phyloP scores from a whole-genome alignment of 1,140 invertebrate species.

The Augochlora pura region DNA sequence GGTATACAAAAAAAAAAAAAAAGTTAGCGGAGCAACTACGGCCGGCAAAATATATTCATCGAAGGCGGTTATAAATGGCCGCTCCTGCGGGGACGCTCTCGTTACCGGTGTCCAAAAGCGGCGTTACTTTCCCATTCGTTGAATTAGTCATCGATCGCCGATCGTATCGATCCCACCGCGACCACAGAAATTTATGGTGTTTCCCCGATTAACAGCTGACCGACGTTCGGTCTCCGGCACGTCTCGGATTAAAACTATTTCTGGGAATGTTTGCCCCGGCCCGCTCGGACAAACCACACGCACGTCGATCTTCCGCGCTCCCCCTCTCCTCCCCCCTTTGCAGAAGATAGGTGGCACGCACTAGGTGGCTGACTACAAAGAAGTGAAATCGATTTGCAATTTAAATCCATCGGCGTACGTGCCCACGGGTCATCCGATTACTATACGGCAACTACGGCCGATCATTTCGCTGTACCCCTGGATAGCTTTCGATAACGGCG shows the following conservation, averaged over 20 bases:
- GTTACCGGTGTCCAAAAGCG: no score
- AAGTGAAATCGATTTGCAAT: conserved; percentile 79
- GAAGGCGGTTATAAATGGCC: no score
- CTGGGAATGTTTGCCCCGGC: conserved; percentile 37
- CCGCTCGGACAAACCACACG: conserved; percentile 10
- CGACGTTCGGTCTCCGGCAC: conserved; percentile 25
- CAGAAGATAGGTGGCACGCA: conserved; percentile 63
- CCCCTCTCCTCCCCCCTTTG: no score
- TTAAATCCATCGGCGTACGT: conserved; percentile 77
- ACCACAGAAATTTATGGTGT: conserved; percentile 42
- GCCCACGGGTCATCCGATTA: conserved; percentile 74
- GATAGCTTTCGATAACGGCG: conserved; percentile 71
- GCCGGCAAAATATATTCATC: no score
- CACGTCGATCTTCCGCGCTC: conserved; percentile 53
- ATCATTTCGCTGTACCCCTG: conserved; percentile 72
- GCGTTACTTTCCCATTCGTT: neutral
- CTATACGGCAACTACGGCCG: conserved; percentile 67
- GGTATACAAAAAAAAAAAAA: no score
- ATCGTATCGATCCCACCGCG: conserved; percentile 5
- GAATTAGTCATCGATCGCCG: conserved; percentile 37
- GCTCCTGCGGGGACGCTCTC: no score
- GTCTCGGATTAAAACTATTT: conserved; percentile 61
- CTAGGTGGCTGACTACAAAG: conserved; percentile 78
- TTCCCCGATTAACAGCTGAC: conserved; percentile 17
- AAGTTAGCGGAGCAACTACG: no score